Base-by-base conservation (phyloP, 2,888 invertebrate species). In the Ephialtes manifestator region DNA sequence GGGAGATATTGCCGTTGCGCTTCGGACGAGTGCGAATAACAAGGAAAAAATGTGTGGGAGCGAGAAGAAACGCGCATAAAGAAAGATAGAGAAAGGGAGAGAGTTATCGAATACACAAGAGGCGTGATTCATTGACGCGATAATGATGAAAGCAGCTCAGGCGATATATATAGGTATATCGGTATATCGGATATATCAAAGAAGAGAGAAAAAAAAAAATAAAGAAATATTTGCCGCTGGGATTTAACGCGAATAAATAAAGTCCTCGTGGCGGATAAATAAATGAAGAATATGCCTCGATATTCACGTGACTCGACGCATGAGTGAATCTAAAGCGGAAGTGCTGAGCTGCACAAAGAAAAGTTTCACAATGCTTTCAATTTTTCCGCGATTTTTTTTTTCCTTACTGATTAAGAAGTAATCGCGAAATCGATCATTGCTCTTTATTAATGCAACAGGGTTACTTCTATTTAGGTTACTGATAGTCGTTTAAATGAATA, bases 71-170 rank as follows among this genome's bases (percentile, higher is more conserved):
- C 51, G 53, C 28, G 71, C 58, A 81, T 74, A 84, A 63, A 24
- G 24, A 24, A 24, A 28, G 63, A 76, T 55, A 81, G 43, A 81
- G 77, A 65, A 28, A 68, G 55, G 63, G 48, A 78, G 72, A 79
- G 58, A 65, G 15, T 58, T 74, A 84, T 86, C 89, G 87, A 89
- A 87, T 84, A 85, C 88, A 86, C 77, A 68, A 67, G 75, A 46
- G 70, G 79, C 65, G 76, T 76, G 65, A 76, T 76, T 76, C 76
- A 76, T 76, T 76, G 76, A 65, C 35, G 53, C 63, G 76, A 76
- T 76, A 76, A 76, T 65, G 39, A 76, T 65, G 65, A 65, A 76
- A 76, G 65, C 20, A 15, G 8, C 46, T 60, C 31, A 31, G 20
- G 58, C 46, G 46, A 28, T 60, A 10, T 58, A 35, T 35, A 35